Percentiles rank a stretch among this genome's conserved stretches.
These are phyloP conservation scores for Dendrolimus punctatus DNA, from an alignment of 1,140 invertebrate species.

Conservation along the genomic window DNA sequence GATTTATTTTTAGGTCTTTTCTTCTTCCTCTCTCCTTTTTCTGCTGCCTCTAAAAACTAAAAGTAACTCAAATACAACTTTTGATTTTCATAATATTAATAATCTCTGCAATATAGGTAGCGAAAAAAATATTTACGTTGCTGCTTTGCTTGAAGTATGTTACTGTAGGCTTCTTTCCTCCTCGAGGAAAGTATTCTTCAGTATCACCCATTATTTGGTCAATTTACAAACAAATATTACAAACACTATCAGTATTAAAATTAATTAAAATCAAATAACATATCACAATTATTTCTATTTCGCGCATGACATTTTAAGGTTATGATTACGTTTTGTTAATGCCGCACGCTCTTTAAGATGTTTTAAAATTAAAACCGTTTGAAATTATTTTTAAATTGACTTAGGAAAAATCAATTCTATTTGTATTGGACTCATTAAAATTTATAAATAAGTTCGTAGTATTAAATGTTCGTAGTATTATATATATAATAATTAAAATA, in stretches of 20 bases:
- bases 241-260: slow-evolving; percentile 3
- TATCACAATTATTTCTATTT: neutral
- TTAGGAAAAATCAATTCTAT: too few species aligned
- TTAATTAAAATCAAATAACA: slow-evolving; percentile 3
- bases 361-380: neutral
- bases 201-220: slow-evolving; percentile 38
- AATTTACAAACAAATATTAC: slow-evolving; percentile 5
- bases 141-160: slow-evolving; percentile 57
- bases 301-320: slow-evolving; percentile 22
- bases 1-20: slow-evolving; percentile 52
- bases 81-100: neutral
- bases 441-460: too few species aligned
- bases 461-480: too few species aligned
- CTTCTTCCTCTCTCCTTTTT: slow-evolving; percentile 51
- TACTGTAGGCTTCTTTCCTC: slow-evolving; percentile 64
- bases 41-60: slow-evolving; percentile 60
- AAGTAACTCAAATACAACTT: slow-evolving; percentile 9
- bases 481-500: too few species aligned
- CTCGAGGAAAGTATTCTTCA: slow-evolving; percentile 70
- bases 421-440: too few species aligned
- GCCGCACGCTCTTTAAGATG: neutral
- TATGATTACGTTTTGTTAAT: slow-evolving; percentile 13
- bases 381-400: too few species aligned
- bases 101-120: neutral
- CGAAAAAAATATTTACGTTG: slow-evolving; percentile 48